Evolutionary conservation across 2,888 invertebrate genomes (phyloP).

Genomic region (Nineta flava): DNA sequence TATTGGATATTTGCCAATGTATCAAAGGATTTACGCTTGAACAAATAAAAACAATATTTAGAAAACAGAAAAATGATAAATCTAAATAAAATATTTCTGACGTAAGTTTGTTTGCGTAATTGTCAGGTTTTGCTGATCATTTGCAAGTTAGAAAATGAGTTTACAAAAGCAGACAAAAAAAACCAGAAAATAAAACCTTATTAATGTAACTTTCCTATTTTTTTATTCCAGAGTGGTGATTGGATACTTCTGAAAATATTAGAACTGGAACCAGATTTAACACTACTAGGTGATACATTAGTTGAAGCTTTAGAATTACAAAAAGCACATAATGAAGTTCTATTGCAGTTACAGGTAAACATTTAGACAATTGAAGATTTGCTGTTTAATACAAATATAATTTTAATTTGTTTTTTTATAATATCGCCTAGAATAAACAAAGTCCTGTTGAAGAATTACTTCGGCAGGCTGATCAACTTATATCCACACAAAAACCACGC

Average conservation of each 20-base stretch:
- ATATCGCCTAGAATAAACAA: conserved; percentile 54
- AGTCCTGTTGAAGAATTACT: conserved; percentile 78
- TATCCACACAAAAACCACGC: conserved; percentile 57
- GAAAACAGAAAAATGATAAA: no score
- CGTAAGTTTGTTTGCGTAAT: no score
- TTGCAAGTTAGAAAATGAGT: no score
- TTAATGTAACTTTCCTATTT: not conserved
- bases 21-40: no score
- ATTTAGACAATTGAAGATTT: not conserved
- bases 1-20: no score
- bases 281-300: conserved; percentile 58
- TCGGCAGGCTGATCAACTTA: conserved; percentile 70
- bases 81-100: no score
- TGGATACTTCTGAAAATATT: conserved; percentile 71
- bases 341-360: conserved; percentile 64
- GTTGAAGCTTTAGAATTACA: conserved; percentile 61
- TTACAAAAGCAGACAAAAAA: no score
- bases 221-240: conserved; percentile 51
- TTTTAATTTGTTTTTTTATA: conserved; percentile 1
- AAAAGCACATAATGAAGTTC: conserved; percentile 66
- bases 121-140: no score
- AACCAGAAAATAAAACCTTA: not conserved
- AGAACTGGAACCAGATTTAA: conserved; percentile 70
- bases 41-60: no score
- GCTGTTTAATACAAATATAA: not conserved